Percentiles rank a stretch among this genome's conserved stretches.
These are phyloP conservation scores for Asobara japonica DNA, from an alignment of 1,140 invertebrate genomes.

Conservation along the genomic window DNA sequence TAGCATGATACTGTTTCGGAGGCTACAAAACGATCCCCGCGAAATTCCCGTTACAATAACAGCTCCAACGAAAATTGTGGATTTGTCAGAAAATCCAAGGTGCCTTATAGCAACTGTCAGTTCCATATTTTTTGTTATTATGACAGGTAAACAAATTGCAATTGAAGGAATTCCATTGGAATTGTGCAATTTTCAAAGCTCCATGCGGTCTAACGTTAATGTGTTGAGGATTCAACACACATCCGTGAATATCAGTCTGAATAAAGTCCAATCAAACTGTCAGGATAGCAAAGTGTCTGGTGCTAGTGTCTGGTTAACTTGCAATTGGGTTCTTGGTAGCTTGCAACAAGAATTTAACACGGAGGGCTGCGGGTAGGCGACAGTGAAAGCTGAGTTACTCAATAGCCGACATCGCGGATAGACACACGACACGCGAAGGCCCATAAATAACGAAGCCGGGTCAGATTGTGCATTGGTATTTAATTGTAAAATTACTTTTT, in stretches of 20 bases:
- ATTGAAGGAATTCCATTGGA: no score
- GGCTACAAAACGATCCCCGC: no score
- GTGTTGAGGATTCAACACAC: no score
- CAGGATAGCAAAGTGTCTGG: not conserved
- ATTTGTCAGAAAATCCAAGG: no score
- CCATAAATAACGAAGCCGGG: conserved; percentile 7
- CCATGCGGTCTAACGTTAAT: no score
- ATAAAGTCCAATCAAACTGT: not conserved
- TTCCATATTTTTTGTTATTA: no score
- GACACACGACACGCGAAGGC: conserved; percentile 28
- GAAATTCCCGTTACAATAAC: no score
- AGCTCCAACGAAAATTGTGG: no score
- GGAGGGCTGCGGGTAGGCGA: conserved; percentile 47
- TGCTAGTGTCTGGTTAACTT: not conserved
- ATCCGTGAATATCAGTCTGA: not conserved
- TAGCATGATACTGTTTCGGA: no score
- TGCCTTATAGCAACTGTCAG: no score
- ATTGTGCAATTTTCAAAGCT: no score
- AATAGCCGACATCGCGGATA: conserved; percentile 48
- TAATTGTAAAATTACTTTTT: not conserved
- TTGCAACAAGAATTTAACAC: conserved; percentile 47
- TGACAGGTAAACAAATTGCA: not conserved
- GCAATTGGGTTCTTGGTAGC: conserved; percentile 5
- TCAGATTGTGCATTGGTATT: conserved; percentile 2
- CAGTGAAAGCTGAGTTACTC: conserved; percentile 58